phyloP scores from a whole-genome alignment of 2,113 vertebrate species.

The Hydrolagus affinis region DNA sequence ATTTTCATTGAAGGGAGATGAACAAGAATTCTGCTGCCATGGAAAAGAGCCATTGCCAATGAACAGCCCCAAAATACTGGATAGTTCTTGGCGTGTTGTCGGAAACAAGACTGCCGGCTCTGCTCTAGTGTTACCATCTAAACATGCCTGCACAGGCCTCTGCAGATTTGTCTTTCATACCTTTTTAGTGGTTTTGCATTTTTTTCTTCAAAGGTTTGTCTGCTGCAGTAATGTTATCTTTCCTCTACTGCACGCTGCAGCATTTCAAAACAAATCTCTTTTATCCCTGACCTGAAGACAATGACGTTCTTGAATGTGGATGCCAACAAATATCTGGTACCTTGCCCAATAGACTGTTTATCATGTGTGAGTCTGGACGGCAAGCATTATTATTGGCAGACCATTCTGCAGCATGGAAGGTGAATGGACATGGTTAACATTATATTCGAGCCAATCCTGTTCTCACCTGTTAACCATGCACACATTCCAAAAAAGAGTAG shows the following conservation, averaged over 20 bases:
- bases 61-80: background rate
- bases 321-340: background rate
- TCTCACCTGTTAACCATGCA: too few species aligned
- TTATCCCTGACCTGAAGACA: background rate
- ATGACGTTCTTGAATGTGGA: background rate
- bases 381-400: background rate
- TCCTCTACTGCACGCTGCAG: background rate
- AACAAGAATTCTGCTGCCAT: background rate
- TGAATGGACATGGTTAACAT: too few species aligned
- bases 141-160: background rate
- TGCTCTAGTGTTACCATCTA: background rate
- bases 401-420: too few species aligned
- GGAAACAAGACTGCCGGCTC: background rate
- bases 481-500: too few species aligned
- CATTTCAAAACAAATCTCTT: background rate
- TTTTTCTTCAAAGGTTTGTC: background rate
- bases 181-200: background rate
- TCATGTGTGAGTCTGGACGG: background rate
- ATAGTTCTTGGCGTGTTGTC: background rate
- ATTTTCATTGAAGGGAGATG: background rate
- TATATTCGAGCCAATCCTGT: too few species aligned
- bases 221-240: background rate
- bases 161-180: background rate
- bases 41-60: background rate
- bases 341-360: background rate